phyloP scores from a whole-genome alignment of 2,888 invertebrate species.

The Mycalesis mineus region DNA sequence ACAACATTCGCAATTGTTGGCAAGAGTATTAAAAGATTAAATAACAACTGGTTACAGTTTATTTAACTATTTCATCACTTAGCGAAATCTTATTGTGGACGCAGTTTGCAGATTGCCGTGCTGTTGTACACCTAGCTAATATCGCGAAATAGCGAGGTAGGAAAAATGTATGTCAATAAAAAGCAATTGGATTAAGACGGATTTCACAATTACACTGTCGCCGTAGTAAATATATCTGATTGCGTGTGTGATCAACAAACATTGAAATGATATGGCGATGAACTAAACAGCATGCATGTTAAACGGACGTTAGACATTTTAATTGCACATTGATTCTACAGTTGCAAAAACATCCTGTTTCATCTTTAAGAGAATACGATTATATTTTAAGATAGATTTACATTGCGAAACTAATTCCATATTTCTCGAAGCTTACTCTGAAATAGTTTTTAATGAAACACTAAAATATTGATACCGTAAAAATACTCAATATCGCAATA shows the following conservation, averaged over 20 bases:
- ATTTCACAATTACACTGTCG: slow-evolving; percentile 20
- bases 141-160: slow-evolving; percentile 15
- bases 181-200: slow-evolving; percentile 22
- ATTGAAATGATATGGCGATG: slow-evolving; percentile 17
- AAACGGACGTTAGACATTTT: slow-evolving; percentile 4
- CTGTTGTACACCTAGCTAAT: neutral
- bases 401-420: neutral
- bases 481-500: too few relatives aligned
- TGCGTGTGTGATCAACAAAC: slow-evolving; percentile 15
- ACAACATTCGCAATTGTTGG: slow-evolving; percentile 31
- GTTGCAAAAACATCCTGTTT: neutral
- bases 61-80: slow-evolving; percentile 27
- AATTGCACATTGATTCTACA: slow-evolving; percentile 16
- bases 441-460: too few relatives aligned
- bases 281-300: slow-evolving; percentile 20
- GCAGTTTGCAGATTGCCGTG: neutral
- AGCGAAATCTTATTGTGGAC: slow-evolving; percentile 14
- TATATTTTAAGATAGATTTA: neutral
- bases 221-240: slow-evolving; percentile 13
- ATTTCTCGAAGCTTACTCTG: too few relatives aligned
- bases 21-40: slow-evolving; percentile 26
- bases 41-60: slow-evolving; percentile 23
- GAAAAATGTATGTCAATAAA: slow-evolving; percentile 22
- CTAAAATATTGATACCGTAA: too few relatives aligned
- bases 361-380: neutral